These are phyloP conservation scores for Chloromyia formosa DNA, from an alignment of 2,888 invertebrate genomes.

Conservation along the genomic window DNA sequence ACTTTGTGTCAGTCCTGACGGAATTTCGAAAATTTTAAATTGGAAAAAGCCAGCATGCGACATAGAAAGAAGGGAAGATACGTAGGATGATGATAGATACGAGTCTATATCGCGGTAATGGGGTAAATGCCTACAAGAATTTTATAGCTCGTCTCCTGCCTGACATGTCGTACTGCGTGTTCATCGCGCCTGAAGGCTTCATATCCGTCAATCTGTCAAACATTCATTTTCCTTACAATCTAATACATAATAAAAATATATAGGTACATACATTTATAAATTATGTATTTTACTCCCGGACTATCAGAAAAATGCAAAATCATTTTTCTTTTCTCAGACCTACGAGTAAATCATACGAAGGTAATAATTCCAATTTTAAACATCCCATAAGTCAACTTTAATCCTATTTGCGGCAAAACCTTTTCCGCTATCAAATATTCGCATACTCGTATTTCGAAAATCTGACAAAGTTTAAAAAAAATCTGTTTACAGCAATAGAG, in stretches of 20 bases:
- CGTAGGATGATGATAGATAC: too few species aligned
- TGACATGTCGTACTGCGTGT: neutral
- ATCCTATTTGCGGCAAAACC: too few species aligned
- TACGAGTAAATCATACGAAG: too few species aligned
- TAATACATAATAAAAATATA: neutral
- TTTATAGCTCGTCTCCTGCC: too few species aligned
- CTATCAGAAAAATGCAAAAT: neutral
- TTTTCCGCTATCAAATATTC: too few species aligned
- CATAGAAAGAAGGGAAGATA: neutral
- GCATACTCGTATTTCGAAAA: too few species aligned
- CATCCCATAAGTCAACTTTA: neutral
- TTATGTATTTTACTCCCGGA: neutral
- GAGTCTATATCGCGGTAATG: too few species aligned
- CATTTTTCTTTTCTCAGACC: neutral
- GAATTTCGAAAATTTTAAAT: conserved; percentile 15
- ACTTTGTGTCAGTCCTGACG: conserved; percentile 1
- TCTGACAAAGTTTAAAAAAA: too few species aligned
- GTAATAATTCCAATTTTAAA: neutral
- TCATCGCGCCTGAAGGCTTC: conserved; percentile 9
- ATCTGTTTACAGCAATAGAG: too few species aligned
- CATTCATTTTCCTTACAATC: conserved; percentile 14
- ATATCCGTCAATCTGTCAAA: conserved; percentile 31
- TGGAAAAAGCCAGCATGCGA: neutral
- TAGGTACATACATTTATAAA: neutral
- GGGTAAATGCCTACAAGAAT: too few species aligned